These are phyloP conservation scores for Cotesia typhae DNA, from an alignment of 1,140 invertebrate species.

Conservation along the genomic window DNA sequence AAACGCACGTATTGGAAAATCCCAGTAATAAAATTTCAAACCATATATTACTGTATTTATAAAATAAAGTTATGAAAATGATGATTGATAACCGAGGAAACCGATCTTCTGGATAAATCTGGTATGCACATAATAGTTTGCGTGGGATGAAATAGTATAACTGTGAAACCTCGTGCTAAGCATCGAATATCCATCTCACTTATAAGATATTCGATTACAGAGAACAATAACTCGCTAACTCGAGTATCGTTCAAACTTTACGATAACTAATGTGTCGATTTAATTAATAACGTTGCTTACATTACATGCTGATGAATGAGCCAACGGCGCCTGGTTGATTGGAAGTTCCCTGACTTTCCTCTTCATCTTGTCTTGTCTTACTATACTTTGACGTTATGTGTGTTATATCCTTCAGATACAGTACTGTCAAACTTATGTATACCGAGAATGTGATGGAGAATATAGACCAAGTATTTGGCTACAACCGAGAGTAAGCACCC, in stretches of 20 bases:
- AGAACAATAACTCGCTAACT: slow-evolving; percentile 18
- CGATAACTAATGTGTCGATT: slow-evolving; percentile 14
- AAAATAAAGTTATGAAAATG: slow-evolving; percentile 1
- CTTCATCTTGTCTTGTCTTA: too few species aligned
- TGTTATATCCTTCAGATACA: slow-evolving; percentile 5
- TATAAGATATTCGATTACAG: slow-evolving; percentile 17
- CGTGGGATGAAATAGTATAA: background rate
- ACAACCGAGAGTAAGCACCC: background rate
- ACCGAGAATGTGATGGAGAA: too few species aligned
- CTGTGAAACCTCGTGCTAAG: background rate
- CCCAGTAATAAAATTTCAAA: too few species aligned
- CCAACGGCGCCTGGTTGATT: background rate
- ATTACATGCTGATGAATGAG: slow-evolving; percentile 6
- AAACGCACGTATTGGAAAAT: too few species aligned
- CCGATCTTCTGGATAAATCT: background rate
- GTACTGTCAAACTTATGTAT: background rate
- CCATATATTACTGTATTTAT: background rate
- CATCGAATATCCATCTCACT: background rate
- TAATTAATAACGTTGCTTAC: slow-evolving; percentile 14
- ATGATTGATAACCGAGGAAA: background rate
- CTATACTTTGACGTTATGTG: background rate
- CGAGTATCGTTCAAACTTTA: slow-evolving; percentile 6
- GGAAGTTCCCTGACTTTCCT: too few species aligned
- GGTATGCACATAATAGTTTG: background rate
- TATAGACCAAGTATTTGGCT: background rate